Conservation (phyloP, 2,797 vertebrate species). For the Pipistrellus kuhlii region DNA sequence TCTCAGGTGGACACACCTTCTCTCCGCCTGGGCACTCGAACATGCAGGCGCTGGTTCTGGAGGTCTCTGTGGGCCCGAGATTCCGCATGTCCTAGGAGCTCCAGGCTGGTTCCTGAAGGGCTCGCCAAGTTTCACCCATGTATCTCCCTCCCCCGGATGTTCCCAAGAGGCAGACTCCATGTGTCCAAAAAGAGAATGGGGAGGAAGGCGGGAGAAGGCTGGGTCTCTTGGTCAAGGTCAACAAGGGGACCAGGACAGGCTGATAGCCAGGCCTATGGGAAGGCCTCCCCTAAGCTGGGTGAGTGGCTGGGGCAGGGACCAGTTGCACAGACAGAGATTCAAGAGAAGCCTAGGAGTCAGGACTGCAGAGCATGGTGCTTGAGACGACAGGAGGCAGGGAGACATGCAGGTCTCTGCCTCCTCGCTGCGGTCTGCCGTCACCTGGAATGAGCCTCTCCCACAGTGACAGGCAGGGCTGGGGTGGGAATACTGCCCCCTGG, state of each 20-base stretch:
- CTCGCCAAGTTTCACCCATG: background rate
- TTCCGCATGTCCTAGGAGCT: background rate
- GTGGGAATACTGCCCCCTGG: fast-evolving
- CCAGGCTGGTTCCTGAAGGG: background rate
- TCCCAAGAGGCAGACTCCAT: background rate
- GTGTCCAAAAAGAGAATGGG: background rate
- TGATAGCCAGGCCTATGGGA: background rate
- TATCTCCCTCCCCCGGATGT: background rate
- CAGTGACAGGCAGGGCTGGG: background rate
- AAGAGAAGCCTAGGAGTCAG: background rate
- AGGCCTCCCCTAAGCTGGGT: background rate
- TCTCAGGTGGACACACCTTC: fast-evolving
- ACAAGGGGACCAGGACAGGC: background rate
- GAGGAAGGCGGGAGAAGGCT: background rate
- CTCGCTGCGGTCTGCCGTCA: background rate
- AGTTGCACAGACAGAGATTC: too few species aligned
- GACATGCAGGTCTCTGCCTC: background rate
- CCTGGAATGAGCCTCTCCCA: background rate
- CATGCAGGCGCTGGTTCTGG: background rate
- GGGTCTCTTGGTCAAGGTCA: background rate
- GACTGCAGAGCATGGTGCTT: fast-evolving
- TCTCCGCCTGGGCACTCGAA: background rate
- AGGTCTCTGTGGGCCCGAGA: too few species aligned
- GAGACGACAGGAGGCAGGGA: background rate
- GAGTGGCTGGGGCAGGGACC: background rate